Base-by-base conservation (phyloP, 1,140 invertebrate species). In the Wasmannia auropunctata region DNA sequence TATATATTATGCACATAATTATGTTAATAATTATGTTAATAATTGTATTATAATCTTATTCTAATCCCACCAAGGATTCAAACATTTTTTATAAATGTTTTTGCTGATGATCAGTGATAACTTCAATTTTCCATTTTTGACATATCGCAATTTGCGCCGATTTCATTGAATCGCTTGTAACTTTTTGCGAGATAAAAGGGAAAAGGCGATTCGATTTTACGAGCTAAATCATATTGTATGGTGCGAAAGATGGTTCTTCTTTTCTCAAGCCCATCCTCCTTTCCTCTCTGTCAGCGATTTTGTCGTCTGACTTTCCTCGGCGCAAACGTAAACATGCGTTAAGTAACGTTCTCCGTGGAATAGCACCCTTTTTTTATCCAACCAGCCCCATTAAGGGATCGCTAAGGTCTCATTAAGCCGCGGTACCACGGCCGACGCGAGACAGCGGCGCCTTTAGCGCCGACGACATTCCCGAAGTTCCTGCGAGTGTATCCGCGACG, bases 381-480 rank as follows among this genome's bases (percentile, higher is more conserved):
- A 25, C 25, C 67, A 60, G 79, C 28, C 19, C 37, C 31, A 83
- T 83, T 85, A 77, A 76, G 46, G 54, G 54, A 60, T 72, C 49
- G 65, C 34, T 70, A 58, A 63, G 63, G 43, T 63, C 80, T 88
- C 70, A 58, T 87, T 85, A 63, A 77, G 22, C 28, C 31, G 22
- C 70, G 54, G 37, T 7, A 25, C 22, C 22, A 28, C 3, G 19
- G 37, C 43, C 74, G 51, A 56, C 63, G 25, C 60, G 22, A 51
- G 37, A 56, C 37, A 37, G 40, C 56, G 54, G 19, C 37, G 46
- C 43, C 63, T 54, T 51, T 63, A 67, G 49, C 58, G 34, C 56
- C 43, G 67, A 83, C 86, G 70, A 62, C 67, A 80, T 88, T 77
- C 63, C 37, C 69, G 25, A 51, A 70, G 31, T 85, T 87, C 65